Evolutionary conservation across 2,888 invertebrate species (phyloP).

Genomic region (Operophtera brumata): DNA sequence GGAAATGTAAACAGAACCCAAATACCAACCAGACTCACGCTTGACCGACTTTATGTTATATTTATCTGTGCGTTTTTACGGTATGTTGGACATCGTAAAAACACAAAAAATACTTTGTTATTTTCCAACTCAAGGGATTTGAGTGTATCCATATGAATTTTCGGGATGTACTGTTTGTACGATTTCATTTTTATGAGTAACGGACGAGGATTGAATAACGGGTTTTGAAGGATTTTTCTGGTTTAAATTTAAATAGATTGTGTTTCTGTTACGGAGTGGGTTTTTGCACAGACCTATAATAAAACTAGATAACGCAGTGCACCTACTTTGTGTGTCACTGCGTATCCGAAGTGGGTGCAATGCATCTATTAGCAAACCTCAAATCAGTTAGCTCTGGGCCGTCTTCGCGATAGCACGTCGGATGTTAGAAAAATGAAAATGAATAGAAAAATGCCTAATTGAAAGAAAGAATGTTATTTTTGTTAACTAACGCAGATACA

Average conservation of each 20-base stretch:
- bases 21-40: not conserved
- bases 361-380: too few relatives aligned
- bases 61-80: constrained; percentile 27
- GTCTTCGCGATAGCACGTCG: too few relatives aligned
- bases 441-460: too few relatives aligned
- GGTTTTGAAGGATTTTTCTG: not conserved
- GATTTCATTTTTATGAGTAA: constrained; percentile 9
- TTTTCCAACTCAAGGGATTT: constrained; percentile 19
- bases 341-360: too few relatives aligned
- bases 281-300: too few relatives aligned
- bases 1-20: constrained; percentile 13
- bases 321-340: too few relatives aligned
- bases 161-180: constrained; percentile 4
- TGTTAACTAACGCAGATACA: too few relatives aligned
- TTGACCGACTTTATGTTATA: constrained; percentile 8
- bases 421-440: too few relatives aligned
- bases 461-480: too few relatives aligned
- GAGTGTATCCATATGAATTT: constrained; percentile 22
- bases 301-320: too few relatives aligned
- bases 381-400: too few relatives aligned
- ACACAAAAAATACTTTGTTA: constrained; percentile 29
- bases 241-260: not conserved
- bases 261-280: not conserved
- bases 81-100: constrained; percentile 30
- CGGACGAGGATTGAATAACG: not conserved